Conservation (phyloP, 2,888 invertebrate species). For the Stomorhina lunata region DNA sequence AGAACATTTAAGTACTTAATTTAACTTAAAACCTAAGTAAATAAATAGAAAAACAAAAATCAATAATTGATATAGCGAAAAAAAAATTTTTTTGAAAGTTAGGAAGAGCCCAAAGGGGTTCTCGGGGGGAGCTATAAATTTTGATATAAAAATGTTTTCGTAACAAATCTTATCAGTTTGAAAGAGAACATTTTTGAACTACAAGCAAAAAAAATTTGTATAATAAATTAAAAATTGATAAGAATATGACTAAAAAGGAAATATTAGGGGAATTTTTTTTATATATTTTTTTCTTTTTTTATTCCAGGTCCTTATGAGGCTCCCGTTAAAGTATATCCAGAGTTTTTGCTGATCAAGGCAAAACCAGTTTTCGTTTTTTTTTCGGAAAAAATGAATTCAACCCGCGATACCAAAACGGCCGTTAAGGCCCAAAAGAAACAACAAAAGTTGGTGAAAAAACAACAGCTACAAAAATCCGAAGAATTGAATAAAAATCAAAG, state of each 20-base stretch:
- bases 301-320: constrained; percentile 31
- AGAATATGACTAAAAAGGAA: too few relatives aligned
- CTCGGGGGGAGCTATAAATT: background rate
- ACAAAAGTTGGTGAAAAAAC: constrained; percentile 75
- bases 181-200: too few relatives aligned
- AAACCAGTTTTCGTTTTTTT: too few relatives aligned
- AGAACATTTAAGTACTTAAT: background rate
- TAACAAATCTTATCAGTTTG: too few relatives aligned
- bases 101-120: background rate
- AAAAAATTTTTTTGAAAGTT: background rate
- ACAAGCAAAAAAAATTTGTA: too few relatives aligned
- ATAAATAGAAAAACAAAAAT: constrained; percentile 3
- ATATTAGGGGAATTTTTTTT: background rate
- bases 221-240: too few relatives aligned
- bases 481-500: constrained; percentile 82
- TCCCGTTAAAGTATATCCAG: background rate
- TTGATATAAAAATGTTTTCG: background rate
- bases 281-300: background rate
- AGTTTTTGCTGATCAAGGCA: background rate
- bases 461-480: constrained; percentile 72
- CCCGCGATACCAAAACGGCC: constrained; percentile 74
- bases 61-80: constrained; percentile 28
- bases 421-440: constrained; percentile 80
- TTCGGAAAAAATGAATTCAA: constrained; percentile 73
- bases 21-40: background rate